Conservation (phyloP, 2,113 vertebrate genomes). For the Tetrao urogallus region DNA sequence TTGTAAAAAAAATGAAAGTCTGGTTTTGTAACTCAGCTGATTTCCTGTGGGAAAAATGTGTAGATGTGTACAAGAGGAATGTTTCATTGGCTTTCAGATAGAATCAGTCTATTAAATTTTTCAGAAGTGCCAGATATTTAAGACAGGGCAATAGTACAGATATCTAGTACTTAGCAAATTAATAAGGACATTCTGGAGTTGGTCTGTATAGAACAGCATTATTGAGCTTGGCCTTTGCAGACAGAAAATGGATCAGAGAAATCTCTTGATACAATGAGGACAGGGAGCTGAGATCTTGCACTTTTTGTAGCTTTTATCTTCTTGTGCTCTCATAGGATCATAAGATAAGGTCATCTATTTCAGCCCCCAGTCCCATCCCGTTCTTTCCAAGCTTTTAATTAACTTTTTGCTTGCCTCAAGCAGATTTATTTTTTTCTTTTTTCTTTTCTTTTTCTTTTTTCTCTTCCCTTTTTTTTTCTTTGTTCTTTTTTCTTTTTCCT, state of each 20-base stretch:
- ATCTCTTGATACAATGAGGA: background rate
- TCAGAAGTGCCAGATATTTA: background rate
- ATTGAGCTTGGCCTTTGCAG: rapidly evolving
- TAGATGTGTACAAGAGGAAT: background rate
- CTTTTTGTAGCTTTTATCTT: background rate
- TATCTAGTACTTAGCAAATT: background rate
- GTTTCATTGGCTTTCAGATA: background rate
- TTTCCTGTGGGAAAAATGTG: background rate
- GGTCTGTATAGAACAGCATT: background rate
- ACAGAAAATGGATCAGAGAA: background rate
- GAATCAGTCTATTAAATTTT: background rate
- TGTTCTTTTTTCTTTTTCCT: no score
- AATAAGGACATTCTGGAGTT: background rate
- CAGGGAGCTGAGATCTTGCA: background rate
- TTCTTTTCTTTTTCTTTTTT: no score
- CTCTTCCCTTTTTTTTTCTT: no score
- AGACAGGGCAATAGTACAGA: background rate
- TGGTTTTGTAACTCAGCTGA: background rate
- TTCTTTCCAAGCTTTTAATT: background rate
- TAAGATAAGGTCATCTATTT: background rate
- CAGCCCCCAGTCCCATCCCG: rapidly evolving
- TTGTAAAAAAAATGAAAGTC: background rate
- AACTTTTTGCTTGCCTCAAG: background rate
- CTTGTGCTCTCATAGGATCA: background rate
- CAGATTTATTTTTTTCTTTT: background rate